Conservation (phyloP, 2,797 vertebrate species). For the Trachops cirrhosus region DNA sequence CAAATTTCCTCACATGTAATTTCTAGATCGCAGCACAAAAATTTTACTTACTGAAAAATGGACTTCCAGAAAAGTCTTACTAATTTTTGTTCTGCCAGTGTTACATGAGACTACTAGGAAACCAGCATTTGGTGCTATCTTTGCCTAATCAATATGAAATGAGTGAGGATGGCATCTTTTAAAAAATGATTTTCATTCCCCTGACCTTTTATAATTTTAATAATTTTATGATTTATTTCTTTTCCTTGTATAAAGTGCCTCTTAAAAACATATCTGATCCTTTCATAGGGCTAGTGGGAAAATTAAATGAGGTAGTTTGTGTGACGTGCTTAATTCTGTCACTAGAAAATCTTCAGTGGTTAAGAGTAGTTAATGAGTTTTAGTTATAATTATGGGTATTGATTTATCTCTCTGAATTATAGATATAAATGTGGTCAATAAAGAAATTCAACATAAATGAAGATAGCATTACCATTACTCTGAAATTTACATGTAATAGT, state of each 20-base stretch:
- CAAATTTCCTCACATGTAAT: neutral
- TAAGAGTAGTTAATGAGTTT: conserved; percentile 15
- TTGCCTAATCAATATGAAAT: neutral
- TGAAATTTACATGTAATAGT: neutral
- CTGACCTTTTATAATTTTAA: conserved; percentile 4
- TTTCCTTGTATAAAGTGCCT: neutral
- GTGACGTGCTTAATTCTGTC: neutral
- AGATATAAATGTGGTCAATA: neutral
- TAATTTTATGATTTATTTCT: neutral
- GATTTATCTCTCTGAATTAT: neutral
- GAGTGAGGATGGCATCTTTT: neutral
- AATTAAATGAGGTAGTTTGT: neutral
- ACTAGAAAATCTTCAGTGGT: neutral
- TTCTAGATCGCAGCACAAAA: neutral
- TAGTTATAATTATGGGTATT: neutral
- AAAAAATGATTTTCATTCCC: neutral
- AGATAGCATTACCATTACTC: neutral
- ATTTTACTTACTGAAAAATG: neutral
- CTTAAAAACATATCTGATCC: neutral
- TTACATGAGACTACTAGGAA: neutral
- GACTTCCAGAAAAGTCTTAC: neutral
- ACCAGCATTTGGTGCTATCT: neutral
- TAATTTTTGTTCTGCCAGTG: neutral
- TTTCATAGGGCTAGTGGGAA: neutral
- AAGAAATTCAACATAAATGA: neutral